A percentile compares a stretch with the other conserved stretches of the same genome.
Conservation (phyloP, 2,888 invertebrate genomes). For the Nephrotoma appendiculata region DNA sequence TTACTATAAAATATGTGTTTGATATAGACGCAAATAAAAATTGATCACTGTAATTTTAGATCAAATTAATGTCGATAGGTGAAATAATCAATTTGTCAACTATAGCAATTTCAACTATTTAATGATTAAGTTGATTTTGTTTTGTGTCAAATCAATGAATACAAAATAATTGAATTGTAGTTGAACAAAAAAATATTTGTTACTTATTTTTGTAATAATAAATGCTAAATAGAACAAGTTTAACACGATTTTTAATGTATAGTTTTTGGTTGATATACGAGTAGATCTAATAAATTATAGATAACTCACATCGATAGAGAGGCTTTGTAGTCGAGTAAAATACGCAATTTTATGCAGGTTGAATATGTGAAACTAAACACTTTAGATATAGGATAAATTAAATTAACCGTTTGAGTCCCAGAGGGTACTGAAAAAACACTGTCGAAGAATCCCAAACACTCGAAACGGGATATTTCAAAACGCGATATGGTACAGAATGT, state of each 20-base stretch:
- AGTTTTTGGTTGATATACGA: too few species aligned
- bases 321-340: too few species aligned
- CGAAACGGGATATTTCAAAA: too few species aligned
- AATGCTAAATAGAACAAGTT: neutral
- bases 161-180: neutral
- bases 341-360: too few species aligned
- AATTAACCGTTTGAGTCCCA: too few species aligned
- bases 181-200: neutral
- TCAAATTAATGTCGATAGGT: neutral
- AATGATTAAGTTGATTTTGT: neutral
- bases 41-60: neutral
- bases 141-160: neutral
- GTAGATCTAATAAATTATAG: too few species aligned
- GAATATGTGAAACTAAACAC: too few species aligned
- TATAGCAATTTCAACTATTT: neutral
- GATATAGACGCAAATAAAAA: neutral
- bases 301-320: too few species aligned
- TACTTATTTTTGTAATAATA: neutral
- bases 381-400: too few species aligned
- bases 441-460: too few species aligned
- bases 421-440: too few species aligned
- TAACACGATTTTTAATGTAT: neutral
- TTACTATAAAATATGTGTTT: neutral
- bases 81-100: neutral
- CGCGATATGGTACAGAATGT: too few species aligned